Base-by-base conservation (phyloP, 2,113 vertebrate species). In the Chinchilla lanigera region DNA sequence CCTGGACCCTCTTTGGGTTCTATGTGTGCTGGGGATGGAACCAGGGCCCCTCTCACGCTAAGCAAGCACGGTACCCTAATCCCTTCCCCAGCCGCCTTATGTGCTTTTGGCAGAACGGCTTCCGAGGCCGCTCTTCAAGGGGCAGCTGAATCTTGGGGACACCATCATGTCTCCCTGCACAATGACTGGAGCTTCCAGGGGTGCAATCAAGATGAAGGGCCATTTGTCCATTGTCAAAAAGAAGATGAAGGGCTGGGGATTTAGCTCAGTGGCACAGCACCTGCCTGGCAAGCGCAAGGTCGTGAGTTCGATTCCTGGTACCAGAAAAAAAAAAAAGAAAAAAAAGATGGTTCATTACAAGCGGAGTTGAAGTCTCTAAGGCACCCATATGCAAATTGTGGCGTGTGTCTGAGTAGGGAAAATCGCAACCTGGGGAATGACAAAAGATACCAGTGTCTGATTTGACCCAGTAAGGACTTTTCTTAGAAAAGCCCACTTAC, bases 161-260 rank as follows among this genome's bases (percentile, higher is more conserved):
- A 24, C 30, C 61, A 7, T 35, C 3, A 0, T 30, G 3, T 14
- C 17, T 2, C 17, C 44, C 61, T 1, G 1, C 28, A 33, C 19
- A 52, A 4, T 12, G 33, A 17, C 41, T 19, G 0, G 5, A 20
- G 63, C 82, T 17, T 30, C 28, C 86, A 7, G 8, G 2, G 3
- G 28, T 5, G 44, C 11, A 16, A 6, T 17, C 3, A 12, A 7
- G 26, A 10, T 4, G 0, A 4, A 54, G 30, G 58, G 61, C 7
- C 7, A 2, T 20, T 7, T 35, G 61, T 35, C 10, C 56, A 33
- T 28, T 33, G 6, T 11, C 41, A 3, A 30, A 2, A 0, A 50
- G 47, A 50, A 50, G 47, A n/a, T n/a, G n/a, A n/a, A n/a, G n/a
- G n/a, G n/a, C n/a, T n/a, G n/a, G n/a, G n/a, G n/a, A n/a, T n/a